Percentiles rank a stretch among this genome's conserved stretches.
phyloP scores from a whole-genome alignment of 2,888 invertebrate genomes.

The Cantharis nigra region DNA sequence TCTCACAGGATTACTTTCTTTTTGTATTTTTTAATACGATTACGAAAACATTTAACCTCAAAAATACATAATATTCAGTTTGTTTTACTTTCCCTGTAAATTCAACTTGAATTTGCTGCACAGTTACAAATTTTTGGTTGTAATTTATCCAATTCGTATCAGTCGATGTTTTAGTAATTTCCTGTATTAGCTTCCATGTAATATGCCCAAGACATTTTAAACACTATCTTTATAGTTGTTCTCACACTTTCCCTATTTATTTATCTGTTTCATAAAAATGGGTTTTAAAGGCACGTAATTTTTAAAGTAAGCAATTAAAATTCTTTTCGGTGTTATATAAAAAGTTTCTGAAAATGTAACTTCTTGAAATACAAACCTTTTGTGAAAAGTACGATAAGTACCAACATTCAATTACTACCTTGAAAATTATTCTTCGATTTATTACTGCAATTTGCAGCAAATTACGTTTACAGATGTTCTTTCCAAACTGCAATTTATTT shows the following conservation, averaged over 20 bases:
- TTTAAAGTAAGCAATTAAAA: not conserved
- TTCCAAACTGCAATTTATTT: not conserved
- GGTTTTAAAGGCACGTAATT: not conserved
- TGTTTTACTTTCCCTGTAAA: not conserved
- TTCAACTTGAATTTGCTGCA: not conserved
- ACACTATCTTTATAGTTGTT: not conserved
- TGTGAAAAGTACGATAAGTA: not conserved
- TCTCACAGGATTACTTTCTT: not conserved
- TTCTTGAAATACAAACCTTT: not conserved
- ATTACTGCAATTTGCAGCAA: not conserved
- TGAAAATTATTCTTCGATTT: not conserved
- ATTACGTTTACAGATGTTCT: not conserved
- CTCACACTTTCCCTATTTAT: not conserved
- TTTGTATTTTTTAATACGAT: not conserved
- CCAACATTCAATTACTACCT: not conserved
- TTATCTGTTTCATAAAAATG: not conserved
- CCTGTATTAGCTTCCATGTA: no score
- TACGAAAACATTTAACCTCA: conserved; percentile 3
- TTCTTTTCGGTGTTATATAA: not conserved
- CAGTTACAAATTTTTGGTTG: not conserved
- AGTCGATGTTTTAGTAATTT: not conserved
- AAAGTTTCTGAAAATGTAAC: not conserved
- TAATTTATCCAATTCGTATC: not conserved
- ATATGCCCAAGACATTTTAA: not conserved
- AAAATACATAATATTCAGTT: not conserved